Evolutionary conservation across 2,888 invertebrate genomes (phyloP).

Genomic region (Tenthredo mesomela): DNA sequence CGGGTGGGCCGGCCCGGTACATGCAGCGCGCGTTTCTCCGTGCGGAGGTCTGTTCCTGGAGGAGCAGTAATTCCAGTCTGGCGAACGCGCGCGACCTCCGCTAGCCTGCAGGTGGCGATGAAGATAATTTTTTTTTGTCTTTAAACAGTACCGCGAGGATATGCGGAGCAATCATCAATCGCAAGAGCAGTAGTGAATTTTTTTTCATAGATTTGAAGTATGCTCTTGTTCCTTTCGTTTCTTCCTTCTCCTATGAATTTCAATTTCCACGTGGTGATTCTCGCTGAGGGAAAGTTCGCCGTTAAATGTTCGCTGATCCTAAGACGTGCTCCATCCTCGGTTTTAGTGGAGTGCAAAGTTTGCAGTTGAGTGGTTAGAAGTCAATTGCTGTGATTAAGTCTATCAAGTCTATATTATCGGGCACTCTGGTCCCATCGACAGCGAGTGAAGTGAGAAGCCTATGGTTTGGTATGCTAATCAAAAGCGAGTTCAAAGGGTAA

Average conservation of each 20-base stretch:
- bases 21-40: conserved; percentile 49
- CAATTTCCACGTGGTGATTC: conserved; percentile 41
- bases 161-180: not conserved
- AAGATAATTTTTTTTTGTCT: not conserved
- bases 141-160: not conserved
- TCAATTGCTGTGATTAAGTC: not conserved
- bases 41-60: conserved; percentile 39
- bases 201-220: not conserved
- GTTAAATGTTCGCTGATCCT: not conserved
- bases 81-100: conserved; percentile 49
- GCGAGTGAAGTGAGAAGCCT: conserved; percentile 33
- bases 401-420: not conserved
- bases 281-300: not conserved
- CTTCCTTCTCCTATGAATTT: not conserved
- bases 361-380: not conserved
- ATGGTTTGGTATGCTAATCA: not conserved
- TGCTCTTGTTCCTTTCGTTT: not conserved
- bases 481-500: conserved; percentile 27
- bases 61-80: conserved; percentile 48
- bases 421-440: not conserved
- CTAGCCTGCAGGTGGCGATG: conserved; percentile 27
- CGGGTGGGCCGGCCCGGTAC: conserved; percentile 38
- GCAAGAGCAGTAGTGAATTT: not conserved
- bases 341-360: conserved; percentile 4
- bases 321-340: not conserved